These are phyloP conservation scores for Dermatemys mawii DNA, from an alignment of 2,113 vertebrate species.

Conservation along the genomic window DNA sequence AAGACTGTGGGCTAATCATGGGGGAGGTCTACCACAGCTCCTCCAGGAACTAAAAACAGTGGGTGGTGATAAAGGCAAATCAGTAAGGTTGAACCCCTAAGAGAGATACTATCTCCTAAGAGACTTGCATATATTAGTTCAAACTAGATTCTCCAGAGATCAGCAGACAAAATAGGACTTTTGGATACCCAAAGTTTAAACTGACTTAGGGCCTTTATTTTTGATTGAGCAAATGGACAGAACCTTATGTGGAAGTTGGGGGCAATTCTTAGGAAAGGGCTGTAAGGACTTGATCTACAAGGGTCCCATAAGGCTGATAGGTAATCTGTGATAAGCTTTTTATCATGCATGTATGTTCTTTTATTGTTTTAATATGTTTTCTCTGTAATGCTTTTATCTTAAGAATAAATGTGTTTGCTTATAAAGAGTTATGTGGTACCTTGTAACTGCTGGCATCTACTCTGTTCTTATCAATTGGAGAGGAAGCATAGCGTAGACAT, in stretches of 20 bases:
- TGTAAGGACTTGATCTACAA: not conserved
- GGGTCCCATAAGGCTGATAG: not conserved
- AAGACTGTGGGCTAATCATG: not conserved
- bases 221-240: not conserved
- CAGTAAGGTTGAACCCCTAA: not conserved
- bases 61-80: not conserved
- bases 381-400: not conserved
- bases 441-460: not conserved
- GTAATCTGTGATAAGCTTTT: not conserved
- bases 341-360: not conserved
- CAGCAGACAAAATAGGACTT: not conserved
- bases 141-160: not conserved
- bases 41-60: not conserved
- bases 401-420: not conserved
- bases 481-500: not conserved
- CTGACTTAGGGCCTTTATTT: not conserved
- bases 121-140: not conserved
- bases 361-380: not conserved
- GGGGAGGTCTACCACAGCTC: not conserved
- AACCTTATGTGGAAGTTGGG: not conserved
- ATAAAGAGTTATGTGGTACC: not conserved
- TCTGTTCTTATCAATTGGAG: not conserved
- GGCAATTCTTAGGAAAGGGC: not conserved
- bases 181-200: not conserved
- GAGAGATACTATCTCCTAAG: not conserved